phyloP scores from a whole-genome alignment of 1,140 invertebrate species.

The Coelopa frigida region DNA sequence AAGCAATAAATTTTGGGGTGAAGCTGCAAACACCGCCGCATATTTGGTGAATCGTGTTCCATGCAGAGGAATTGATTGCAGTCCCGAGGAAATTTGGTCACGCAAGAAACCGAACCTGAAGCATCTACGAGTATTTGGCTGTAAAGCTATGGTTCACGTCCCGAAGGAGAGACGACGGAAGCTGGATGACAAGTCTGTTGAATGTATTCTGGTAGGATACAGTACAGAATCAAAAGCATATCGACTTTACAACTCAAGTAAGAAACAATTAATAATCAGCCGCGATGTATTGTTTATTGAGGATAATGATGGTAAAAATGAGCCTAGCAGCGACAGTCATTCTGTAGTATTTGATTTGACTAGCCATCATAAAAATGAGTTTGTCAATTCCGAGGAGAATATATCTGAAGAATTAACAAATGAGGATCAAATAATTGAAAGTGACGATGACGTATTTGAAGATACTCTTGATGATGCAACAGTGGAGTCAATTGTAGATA shows the following conservation, averaged over 20 bases:
- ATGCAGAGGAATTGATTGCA: neutral
- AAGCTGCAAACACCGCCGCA: constrained; percentile 40
- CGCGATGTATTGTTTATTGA: constrained; percentile 30
- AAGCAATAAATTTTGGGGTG: constrained; percentile 44
- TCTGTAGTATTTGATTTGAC: no score
- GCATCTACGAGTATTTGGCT: constrained; percentile 12
- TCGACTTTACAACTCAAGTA: constrained; percentile 24
- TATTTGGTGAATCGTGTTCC: constrained; percentile 10
- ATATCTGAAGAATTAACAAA: no score
- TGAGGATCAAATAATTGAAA: no score
- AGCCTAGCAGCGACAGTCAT: no score
- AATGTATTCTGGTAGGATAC: constrained; percentile 34
- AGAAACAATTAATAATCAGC: constrained; percentile 23
- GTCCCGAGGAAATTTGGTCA: constrained; percentile 21
- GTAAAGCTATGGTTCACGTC: constrained; percentile 15
- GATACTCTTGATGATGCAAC: no score
- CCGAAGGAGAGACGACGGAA: constrained; percentile 22
- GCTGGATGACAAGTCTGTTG: constrained; percentile 19
- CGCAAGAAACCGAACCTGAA: constrained; percentile 16
- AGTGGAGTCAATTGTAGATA: no score
- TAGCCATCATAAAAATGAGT: no score
- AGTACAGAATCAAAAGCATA: constrained; percentile 25
- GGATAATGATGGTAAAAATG: no score
- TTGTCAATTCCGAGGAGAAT: no score
- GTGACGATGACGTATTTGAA: no score